Conservation (phyloP, 2,797 vertebrate genomes). For the Mormyrops boulengeri region DNA sequence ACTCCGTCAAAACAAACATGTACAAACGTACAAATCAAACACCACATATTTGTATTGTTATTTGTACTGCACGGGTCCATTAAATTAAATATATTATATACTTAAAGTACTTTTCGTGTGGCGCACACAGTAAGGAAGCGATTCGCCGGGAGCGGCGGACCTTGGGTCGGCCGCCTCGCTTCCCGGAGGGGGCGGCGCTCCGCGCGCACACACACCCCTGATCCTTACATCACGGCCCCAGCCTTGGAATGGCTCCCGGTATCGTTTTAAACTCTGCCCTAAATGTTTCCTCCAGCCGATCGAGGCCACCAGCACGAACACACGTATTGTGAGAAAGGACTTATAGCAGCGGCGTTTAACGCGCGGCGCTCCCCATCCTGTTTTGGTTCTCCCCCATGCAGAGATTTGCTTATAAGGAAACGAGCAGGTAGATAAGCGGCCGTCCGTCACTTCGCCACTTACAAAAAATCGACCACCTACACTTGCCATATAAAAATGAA, state of each 20-base stretch:
- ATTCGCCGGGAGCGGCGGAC: background rate
- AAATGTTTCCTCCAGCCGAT: slow-evolving; percentile 21
- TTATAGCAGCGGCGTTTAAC: background rate
- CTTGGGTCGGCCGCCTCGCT: background rate
- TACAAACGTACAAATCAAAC: background rate
- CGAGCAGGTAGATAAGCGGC: background rate
- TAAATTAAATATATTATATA: background rate
- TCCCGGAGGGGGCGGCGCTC: background rate
- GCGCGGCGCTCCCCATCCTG: background rate
- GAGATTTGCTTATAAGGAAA: background rate
- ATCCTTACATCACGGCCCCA: background rate
- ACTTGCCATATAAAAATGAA: background rate
- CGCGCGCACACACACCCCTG: background rate
- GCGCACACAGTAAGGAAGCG: background rate
- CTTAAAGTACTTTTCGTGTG: background rate
- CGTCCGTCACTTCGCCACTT: background rate
- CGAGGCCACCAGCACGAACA: background rate
- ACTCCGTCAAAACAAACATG: background rate
- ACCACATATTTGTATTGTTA: no score
- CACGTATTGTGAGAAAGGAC: background rate
- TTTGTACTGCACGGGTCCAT: background rate
- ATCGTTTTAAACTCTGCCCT: slow-evolving; percentile 45
- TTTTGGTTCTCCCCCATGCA: background rate
- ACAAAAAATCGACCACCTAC: background rate
- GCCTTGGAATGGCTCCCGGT: slow-evolving; percentile 13